These are phyloP conservation scores for Agraylea sexmaculata DNA, from an alignment of 1,140 invertebrate genomes.

Conservation along the genomic window DNA sequence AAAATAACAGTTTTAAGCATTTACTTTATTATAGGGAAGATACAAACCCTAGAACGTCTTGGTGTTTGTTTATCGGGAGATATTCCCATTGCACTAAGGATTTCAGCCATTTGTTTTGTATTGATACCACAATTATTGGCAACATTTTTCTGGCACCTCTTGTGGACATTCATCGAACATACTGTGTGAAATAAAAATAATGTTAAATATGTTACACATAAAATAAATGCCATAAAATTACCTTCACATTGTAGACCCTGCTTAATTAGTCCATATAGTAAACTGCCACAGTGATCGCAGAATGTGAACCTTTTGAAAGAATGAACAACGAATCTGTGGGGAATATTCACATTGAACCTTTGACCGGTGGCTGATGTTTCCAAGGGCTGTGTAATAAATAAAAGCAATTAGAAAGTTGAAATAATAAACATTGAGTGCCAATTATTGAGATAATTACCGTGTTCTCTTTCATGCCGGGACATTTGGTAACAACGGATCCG, in stretches of 20 bases:
- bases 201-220: no score
- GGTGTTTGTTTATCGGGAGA: constrained; percentile 76
- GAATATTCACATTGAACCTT: constrained; percentile 96
- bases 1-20: not conserved
- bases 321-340: constrained; percentile 87
- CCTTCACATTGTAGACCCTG: constrained; percentile 97
- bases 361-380: constrained; percentile 47
- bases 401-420: constrained; percentile 21
- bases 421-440: constrained; percentile 10
- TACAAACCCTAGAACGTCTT: constrained; percentile 49
- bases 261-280: constrained; percentile 87
- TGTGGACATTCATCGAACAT: constrained; percentile 97
- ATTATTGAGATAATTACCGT: not conserved
- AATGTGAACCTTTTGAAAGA: constrained; percentile 97
- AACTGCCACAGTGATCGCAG: constrained; percentile 93
- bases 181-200: no score
- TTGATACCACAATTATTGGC: constrained; percentile 99
- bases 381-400: constrained; percentile 15
- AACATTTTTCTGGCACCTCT: constrained; percentile 97
- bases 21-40: constrained; percentile 1
- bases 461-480: constrained; percentile 85
- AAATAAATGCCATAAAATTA: constrained; percentile 29
- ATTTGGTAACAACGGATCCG: constrained; percentile 84
- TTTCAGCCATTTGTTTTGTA: constrained; percentile 89
- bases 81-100: constrained; percentile 83